Evolutionary conservation across 2,113 vertebrate genomes (phyloP), one percentile per base, ranked within the genome.

Genomic region (Alectura lathami): DNA sequence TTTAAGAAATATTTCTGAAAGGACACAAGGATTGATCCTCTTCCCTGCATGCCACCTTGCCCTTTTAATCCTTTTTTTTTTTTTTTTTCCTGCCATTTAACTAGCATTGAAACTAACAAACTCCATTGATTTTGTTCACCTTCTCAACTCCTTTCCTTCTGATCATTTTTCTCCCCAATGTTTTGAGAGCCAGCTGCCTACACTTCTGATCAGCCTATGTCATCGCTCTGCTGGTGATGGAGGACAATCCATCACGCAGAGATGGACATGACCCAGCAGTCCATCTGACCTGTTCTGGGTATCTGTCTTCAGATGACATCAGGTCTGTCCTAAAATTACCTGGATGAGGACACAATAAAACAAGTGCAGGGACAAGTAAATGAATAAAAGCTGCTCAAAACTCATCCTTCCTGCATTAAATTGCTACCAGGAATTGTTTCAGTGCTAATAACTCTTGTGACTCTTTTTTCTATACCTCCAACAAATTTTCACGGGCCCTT

Each of bases 1-100:
- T 68, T 47, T 36, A 18, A 56, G 4, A 87, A 68, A 20, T 27
- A 47, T 43, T 76, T 79, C 53, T 80, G 36, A 69, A 69, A 42
- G 13, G 22, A 50, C 27, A 15, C 69, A 83, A 62, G 48, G 18
- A 76, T 75, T 3, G 2, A 23, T 13, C 27, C 64, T 17, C 16
- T 79, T 15, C 36, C 5, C 17, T 23, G 17, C 13, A 27, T 17
- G 22, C 4, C 0, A 0, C 10, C 29, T n/a, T 53, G 29, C n/a
- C 17, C 48, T 50, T 91, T 74, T 34, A 72, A 76, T 10, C 15
- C 4, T 10, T 51, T 29, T 40, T n/a, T 53, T 11, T n/a, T n/a
- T n/a, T n/a, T n/a, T n/a, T n/a, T n/a, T n/a, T n/a, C n/a, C n/a
- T 77, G 6, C 8, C 29, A 30, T 51, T 69, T 67, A 75, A 72